Conservation (phyloP, 2,797 vertebrate genomes). For the Tympanoctomys barrerae region DNA sequence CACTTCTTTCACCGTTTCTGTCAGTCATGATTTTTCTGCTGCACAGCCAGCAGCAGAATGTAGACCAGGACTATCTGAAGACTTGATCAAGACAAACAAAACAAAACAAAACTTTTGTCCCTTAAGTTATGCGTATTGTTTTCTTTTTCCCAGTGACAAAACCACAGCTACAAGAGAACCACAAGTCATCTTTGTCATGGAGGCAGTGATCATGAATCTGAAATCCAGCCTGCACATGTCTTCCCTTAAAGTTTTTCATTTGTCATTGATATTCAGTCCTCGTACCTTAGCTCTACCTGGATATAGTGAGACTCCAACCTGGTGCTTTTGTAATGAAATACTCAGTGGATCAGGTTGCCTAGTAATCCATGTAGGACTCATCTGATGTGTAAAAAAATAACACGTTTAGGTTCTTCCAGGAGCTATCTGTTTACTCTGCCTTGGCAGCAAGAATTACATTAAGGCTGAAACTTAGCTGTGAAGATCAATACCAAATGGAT, state of each 20-base stretch:
- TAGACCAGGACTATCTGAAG: not conserved
- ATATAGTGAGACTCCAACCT: not conserved
- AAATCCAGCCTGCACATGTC: not conserved
- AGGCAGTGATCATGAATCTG: not conserved
- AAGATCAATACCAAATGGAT: constrained; percentile 82
- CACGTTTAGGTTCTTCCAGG: constrained; percentile 69
- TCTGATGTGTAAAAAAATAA: constrained; percentile 75
- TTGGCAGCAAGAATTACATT: constrained; percentile 67
- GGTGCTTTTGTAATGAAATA: constrained; percentile 64
- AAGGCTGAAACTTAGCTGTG: constrained; percentile 65
- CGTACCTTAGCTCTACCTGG: not conserved
- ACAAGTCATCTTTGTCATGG: not conserved
- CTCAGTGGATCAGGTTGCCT: constrained; percentile 51
- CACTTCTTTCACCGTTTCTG: not conserved
- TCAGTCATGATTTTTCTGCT: not conserved
- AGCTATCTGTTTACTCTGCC: constrained; percentile 73
- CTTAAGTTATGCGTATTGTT: not conserved
- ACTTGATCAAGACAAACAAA: not conserved
- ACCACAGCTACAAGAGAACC: not conserved
- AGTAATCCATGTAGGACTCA: constrained; percentile 67
- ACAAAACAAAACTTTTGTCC: not conserved
- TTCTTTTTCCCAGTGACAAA: not conserved
- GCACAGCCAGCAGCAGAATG: not conserved
- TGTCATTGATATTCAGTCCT: constrained; percentile 30
- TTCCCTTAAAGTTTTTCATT: not conserved